Base-by-base conservation (phyloP, 2,888 invertebrate genomes). In the Oscheius sp. region DNA sequence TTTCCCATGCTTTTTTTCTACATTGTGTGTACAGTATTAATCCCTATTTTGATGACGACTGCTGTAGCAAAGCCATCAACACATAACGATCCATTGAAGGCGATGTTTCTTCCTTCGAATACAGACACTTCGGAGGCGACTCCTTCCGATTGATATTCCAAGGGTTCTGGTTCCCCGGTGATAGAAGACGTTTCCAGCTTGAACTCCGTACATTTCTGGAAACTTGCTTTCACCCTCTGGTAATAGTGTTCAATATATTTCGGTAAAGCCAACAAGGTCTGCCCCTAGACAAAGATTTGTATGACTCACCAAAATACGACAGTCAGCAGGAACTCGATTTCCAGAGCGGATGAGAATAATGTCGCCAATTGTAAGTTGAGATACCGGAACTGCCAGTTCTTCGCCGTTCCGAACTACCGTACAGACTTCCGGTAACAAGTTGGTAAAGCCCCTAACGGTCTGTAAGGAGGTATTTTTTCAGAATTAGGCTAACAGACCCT, bases 141-240 rank as follows among this genome's bases (percentile, higher is more conserved):
- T 10, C 76, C 65, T 32, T 84, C 79, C 5, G 77, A 53, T n/a
- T 62, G 75, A 53, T 79, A 84, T 48, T 83, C 83, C 51, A 84
- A 60, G 13, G 83, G 79, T 59, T 82, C 83, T 0, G 82, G 70
- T 57, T 84, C 82, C 48, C 81, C 81, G 29, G 83, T 83, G 48
- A 83, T 83, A 2, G 81, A 77, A 13, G 83, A 83, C 10, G 84
- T 78, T 68, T 84, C 83, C 59, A 83, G 71, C 37, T 81, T 80
- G 59, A 83, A 65, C 51, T 83, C 74, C 3, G 74, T 66, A 71
- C 79, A 81, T 29, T 73, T 60, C 73, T 79, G 51, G 75, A 79
- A 59, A 21, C 35, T n/a, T n/a, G n/a, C 1, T 11, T 21, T 10
- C 51, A 21, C 21, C 21, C 21, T 1, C 21, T 13, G 1, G 29